Evolutionary conservation across 2,888 invertebrate species (phyloP).

Genomic region (Acrobasis consociella): DNA sequence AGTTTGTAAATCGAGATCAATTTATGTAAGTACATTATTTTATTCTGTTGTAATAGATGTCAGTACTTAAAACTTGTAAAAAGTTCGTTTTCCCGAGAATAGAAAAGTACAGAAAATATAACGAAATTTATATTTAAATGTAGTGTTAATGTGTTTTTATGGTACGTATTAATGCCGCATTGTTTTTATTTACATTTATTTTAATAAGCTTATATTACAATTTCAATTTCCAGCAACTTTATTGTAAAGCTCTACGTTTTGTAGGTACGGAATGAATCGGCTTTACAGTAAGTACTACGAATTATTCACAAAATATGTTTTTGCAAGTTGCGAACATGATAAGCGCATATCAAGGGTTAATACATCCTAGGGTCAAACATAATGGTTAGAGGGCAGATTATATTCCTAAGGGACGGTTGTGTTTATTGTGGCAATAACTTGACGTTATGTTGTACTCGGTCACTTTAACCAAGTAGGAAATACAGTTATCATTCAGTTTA

Average conservation of each 20-base stretch:
- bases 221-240: constrained; percentile 32
- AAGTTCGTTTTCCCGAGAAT: constrained; percentile 53
- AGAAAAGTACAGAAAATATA: constrained; percentile 60
- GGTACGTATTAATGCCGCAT: constrained; percentile 45
- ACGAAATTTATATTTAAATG: constrained; percentile 60
- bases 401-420: constrained; percentile 43
- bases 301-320: constrained; percentile 44
- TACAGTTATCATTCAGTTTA: constrained; percentile 31
- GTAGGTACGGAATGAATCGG: constrained; percentile 44
- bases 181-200: constrained; percentile 23
- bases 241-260: constrained; percentile 50
- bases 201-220: constrained; percentile 27
- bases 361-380: constrained; percentile 23
- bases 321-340: constrained; percentile 37
- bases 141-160: constrained; percentile 67
- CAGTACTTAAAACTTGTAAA: constrained; percentile 68
- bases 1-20: constrained; percentile 52
- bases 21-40: constrained; percentile 41
- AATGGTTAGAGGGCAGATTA: constrained; percentile 25
- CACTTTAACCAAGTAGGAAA: constrained; percentile 34
- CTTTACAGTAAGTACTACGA: constrained; percentile 43
- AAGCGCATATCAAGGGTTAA: constrained; percentile 26
- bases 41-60: constrained; percentile 61
- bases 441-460: constrained; percentile 27
- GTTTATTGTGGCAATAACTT: constrained; percentile 43